Conservation (phyloP, 2,113 vertebrate genomes). For the Myrmecobius fasciatus region DNA sequence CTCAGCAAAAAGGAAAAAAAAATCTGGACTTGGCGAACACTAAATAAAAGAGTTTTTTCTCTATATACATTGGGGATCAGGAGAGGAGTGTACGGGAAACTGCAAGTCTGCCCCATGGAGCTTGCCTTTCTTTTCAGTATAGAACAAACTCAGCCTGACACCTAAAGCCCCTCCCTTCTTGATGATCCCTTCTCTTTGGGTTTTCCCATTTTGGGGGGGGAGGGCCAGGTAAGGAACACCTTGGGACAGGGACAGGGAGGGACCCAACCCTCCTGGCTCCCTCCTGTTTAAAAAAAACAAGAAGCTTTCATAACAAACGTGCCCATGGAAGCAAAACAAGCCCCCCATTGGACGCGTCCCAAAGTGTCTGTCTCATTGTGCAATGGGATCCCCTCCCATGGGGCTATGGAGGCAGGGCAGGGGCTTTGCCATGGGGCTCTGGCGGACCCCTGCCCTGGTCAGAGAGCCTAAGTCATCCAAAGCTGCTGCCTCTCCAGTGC, state of each 20-base stretch:
- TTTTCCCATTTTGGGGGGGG: background rate
- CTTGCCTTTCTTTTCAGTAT: background rate
- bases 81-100: background rate
- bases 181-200: background rate
- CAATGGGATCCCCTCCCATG: background rate
- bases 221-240: background rate
- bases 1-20: no score
- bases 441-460: no score
- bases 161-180: background rate
- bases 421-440: no score
- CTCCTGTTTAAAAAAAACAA: background rate
- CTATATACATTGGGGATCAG: background rate
- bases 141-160: rapidly evolving
- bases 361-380: background rate
- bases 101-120: background rate
- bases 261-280: background rate
- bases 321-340: background rate
- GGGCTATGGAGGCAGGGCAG: no score
- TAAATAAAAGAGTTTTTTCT: background rate
- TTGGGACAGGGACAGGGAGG: background rate
- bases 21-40: background rate
- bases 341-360: background rate
- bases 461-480: no score
- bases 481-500: no score
- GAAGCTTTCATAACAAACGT: background rate